Percentiles rank a stretch among this genome's conserved stretches.
phyloP scores from a whole-genome alignment of 2,113 vertebrate species.

The Illadopsis cleaveri region DNA sequence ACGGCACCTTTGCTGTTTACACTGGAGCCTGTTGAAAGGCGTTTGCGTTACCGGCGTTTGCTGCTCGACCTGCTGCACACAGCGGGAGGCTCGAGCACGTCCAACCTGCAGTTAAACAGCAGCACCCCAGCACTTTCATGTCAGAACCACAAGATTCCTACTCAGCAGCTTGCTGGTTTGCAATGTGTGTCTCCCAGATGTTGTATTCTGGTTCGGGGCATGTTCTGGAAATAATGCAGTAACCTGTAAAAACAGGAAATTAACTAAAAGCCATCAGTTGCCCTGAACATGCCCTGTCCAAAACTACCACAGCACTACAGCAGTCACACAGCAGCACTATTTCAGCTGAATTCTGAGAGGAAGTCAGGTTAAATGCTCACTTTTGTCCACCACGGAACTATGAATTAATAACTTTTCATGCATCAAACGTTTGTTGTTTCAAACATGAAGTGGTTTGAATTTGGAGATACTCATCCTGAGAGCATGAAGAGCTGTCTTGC shows the following conservation, averaged over 20 bases:
- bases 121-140: fast-evolving
- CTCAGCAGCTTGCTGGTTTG: background rate
- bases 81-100: background rate
- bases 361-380: background rate
- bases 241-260: slow-evolving; percentile 32
- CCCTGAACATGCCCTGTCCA: background rate
- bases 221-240: background rate
- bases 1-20: background rate
- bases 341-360: background rate
- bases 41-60: background rate
- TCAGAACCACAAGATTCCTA: background rate
- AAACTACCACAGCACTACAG: background rate
- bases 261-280: background rate
- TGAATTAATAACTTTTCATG: background rate
- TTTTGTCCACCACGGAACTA: background rate
- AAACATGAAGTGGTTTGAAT: background rate
- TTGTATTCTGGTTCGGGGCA: background rate
- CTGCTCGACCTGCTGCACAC: background rate
- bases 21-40: background rate
- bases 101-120: background rate
- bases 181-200: background rate
- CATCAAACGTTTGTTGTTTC: fast-evolving
- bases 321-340: background rate
- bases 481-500: fast-evolving
- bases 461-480: background rate